Evolutionary conservation across 1,140 invertebrate genomes (phyloP).

Genomic region (Apolygus lucorum): DNA sequence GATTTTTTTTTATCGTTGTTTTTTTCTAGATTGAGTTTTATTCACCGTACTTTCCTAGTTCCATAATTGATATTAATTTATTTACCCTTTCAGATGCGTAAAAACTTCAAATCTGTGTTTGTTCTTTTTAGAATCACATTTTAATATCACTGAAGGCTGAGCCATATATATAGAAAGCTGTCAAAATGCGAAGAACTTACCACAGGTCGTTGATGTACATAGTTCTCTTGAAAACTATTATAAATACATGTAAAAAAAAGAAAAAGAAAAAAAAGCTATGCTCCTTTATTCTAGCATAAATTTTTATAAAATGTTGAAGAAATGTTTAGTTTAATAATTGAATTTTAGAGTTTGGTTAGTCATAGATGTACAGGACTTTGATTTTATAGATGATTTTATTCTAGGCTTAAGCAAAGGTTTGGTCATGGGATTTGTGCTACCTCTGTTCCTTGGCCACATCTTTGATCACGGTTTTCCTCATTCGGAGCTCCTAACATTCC

Average conservation of each 20-base stretch:
- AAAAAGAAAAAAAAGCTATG: too few relatives aligned
- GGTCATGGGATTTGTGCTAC: neutral
- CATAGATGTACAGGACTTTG: neutral
- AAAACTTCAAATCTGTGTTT: slow-evolving; percentile 1
- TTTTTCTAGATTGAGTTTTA: slow-evolving; percentile 6
- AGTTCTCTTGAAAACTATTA: neutral
- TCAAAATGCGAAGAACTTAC: neutral
- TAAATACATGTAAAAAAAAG: slow-evolving; percentile 4
- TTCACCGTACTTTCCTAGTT: too few relatives aligned
- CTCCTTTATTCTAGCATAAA: slow-evolving; percentile 14
- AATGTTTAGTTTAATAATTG: neutral
- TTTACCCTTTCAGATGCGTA: neutral
- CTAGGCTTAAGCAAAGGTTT: too few relatives aligned
- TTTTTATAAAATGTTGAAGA: neutral
- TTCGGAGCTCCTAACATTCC: slow-evolving; percentile 1
- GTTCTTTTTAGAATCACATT: neutral
- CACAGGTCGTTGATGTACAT: slow-evolving; percentile 12
- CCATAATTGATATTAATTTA: too few relatives aligned
- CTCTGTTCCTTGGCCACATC: too few relatives aligned
- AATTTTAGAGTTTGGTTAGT: slow-evolving; percentile 5
- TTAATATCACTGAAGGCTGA: neutral
- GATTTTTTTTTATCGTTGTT: neutral
- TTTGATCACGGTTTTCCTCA: neutral
- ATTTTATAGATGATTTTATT: neutral
- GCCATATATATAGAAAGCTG: neutral